Base-by-base conservation (phyloP, 2,113 vertebrate species). In the Thomomys bottae region DNA sequence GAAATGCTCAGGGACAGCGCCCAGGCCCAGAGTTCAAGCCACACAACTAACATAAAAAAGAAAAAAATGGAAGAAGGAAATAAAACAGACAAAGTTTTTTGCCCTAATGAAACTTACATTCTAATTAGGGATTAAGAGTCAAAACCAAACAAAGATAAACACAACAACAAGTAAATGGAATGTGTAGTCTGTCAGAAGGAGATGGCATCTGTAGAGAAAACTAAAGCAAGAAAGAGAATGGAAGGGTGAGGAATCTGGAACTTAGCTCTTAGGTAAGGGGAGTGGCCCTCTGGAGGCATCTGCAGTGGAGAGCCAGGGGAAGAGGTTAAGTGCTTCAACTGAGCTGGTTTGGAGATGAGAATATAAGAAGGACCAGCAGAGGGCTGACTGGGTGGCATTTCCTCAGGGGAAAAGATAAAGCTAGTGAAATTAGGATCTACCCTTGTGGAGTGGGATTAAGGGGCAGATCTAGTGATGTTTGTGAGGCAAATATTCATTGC, bases 241-340 rank as follows among this genome's bases (percentile, higher is more conserved):
- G 32, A 32, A 70, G 14, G 34, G 1, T 68, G 26, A 26, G 30
- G 5, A 4, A n/a, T n/a, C 15, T 70, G 38, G 18, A 2, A 64
- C 15, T 70, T 9, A 42, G 34, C 15, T 45, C 36, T 79, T 18
- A 66, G 21, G 20, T 12, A 17, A 34, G 6, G 6, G 8, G 40
- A 77, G 12, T 82, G 8, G 23, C 40, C 8, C n/a, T n/a, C n/a
- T n/a, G n/a, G n/a, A n/a, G n/a, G n/a, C n/a, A n/a, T n/a, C n/a
- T 57, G 1, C 49, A 6, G 2, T 8, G 21, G 45, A 38, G 17
- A 73, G 81, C 26, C 67, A 75, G 34, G 45, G 36, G 36, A 61
- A 57, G 20, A 32, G 0, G 3, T 2, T 34, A 5, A 15, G 12
- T 20, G 12, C 67, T 21, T 12, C 10, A 3, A 14, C 4, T 40